Base-by-base conservation (phyloP, 1,140 invertebrate genomes). In the Hyles euphorbiae region DNA sequence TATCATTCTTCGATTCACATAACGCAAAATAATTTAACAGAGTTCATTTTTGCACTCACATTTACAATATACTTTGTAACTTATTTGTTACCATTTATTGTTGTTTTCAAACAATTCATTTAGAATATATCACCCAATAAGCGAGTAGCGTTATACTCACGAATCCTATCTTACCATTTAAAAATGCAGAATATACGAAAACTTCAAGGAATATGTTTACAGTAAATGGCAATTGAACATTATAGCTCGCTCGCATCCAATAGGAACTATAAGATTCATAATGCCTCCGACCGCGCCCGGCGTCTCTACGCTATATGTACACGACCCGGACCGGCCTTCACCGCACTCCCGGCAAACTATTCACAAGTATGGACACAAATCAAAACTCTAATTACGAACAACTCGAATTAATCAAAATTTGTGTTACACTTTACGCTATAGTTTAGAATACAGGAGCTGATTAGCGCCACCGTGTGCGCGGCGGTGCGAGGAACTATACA, bases 11-110 rank as follows among this genome's bases (percentile, higher is more conserved):
- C 82, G 76, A 81, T 88, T 83, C 86, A 88, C 82, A 89, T 89
- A 89, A 90, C 86, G 85, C 88, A 90, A 89, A 90, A 89, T 89
- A 89, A 89, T 90, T 89, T 89, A 90, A 89, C 83, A 87, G 81
- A 84, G 81, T 87, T 82, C 81, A 87, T 86, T 87, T 90, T 89
- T 87, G 89, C 88, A 89, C 88, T 88, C 87, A 85, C 81, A 86
- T 87, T 83, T 88, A 86, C 84, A 87, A 87, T 87, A 87, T 83
- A 87, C 68, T 74, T 71, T 72, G 85, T 83, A 84, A 87, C 74
- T 74, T 70, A 71, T 76, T 68, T 71, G 78, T 83, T 87, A 83
- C 81, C 64, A 72, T 73, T 77, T 77, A 71, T 78, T 82, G 70
- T 79, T 74, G 71, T 76, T 78, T 78, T 83, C 72, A 81, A 81